phyloP scores from a whole-genome alignment of 2,888 invertebrate genomes.

The Atethmia centrago region DNA sequence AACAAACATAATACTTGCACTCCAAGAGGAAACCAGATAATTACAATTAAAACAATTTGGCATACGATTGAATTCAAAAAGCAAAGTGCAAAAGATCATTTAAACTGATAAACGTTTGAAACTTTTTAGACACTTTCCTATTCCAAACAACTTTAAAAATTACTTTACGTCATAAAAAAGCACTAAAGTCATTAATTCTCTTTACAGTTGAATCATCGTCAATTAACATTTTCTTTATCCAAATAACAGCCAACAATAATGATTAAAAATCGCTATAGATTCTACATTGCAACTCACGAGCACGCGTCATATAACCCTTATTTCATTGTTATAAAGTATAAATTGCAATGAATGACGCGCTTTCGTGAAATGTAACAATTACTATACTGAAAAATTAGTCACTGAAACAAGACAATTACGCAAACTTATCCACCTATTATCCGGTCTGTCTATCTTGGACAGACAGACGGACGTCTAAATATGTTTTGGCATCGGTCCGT shows the following conservation, averaged over 20 bases:
- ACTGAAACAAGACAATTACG: constrained; percentile 26
- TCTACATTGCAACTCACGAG: not conserved
- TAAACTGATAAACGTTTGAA: not conserved
- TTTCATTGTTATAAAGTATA: not conserved
- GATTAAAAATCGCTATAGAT: not conserved
- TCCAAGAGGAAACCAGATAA: not conserved
- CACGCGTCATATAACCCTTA: not conserved
- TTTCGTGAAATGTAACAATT: constrained; percentile 6
- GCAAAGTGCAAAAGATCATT: not conserved
- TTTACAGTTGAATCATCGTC: not conserved
- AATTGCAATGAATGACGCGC: not conserved
- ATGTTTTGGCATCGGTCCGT: constrained; percentile 55
- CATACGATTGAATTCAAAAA: not conserved
- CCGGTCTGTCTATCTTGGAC: constrained; percentile 24
- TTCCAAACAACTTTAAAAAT: not conserved
- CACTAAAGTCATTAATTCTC: constrained; percentile 4
- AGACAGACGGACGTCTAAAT: constrained; percentile 40
- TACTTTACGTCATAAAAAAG: not conserved
- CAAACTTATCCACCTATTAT: constrained; percentile 44
- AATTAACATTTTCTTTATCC: constrained; percentile 15
- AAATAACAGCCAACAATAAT: not conserved
- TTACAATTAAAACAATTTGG: not conserved
- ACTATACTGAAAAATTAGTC: constrained; percentile 13
- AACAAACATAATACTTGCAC: not conserved
- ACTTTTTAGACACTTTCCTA: not conserved